phyloP scores from a whole-genome alignment of 2,113 vertebrate genomes.

The Hucho hucho region DNA sequence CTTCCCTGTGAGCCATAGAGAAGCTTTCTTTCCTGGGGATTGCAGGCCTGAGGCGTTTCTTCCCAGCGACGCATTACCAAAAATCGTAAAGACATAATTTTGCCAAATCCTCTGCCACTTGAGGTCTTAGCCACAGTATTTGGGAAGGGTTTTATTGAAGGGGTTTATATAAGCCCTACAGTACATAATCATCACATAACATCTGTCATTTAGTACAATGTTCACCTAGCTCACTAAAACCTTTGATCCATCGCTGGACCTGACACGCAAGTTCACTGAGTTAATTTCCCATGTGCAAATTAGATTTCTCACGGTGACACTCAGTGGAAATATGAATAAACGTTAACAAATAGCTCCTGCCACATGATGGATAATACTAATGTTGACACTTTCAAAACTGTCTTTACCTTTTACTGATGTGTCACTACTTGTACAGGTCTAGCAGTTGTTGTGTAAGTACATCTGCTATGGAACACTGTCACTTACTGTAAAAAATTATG shows the following conservation, averaged over 20 bases:
- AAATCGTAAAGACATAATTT: constrained; percentile 41
- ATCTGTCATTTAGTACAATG: constrained; percentile 56
- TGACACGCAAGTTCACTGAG: constrained; percentile 48
- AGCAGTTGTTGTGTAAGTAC: neutral
- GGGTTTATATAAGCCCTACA: constrained; percentile 22
- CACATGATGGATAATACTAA: neutral
- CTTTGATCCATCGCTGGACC: constrained; percentile 50
- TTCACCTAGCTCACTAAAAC: constrained; percentile 45
- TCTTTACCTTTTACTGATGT: neutral
- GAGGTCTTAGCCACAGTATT: constrained; percentile 31
- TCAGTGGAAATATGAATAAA: constrained; percentile 11
- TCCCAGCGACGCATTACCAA: constrained; percentile 1
- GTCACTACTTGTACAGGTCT: neutral
- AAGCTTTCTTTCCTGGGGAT: constrained; percentile 35
- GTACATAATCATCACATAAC: constrained; percentile 35
- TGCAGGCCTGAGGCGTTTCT: constrained; percentile 23
- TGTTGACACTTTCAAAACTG: neutral
- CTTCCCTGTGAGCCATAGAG: constrained; percentile 27
- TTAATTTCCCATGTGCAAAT: constrained; percentile 44
- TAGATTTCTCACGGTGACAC: constrained; percentile 39
- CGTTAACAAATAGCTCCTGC: constrained; percentile 11
- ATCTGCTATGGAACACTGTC: neutral
- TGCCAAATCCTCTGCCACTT: constrained; percentile 20
- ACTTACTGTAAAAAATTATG: too few species aligned
- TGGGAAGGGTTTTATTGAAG: neutral